Evolutionary conservation across 92 coral and sea anemone genomes (phyloP).

Genomic region (Nematostella vectensis): DNA sequence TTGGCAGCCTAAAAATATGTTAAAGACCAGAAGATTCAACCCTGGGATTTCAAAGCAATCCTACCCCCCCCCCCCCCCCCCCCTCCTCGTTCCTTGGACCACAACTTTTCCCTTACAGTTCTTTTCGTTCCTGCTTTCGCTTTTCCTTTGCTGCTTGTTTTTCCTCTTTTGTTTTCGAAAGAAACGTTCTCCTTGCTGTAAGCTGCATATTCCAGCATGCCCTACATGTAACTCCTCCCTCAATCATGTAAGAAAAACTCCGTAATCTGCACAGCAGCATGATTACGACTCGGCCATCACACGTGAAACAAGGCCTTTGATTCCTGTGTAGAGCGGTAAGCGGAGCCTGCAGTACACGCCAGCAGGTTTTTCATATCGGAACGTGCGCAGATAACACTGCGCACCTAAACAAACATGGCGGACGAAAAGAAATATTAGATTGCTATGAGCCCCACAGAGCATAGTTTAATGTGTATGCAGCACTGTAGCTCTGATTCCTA

Average conservation of each 20-base stretch:
- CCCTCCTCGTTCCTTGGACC: too few species aligned
- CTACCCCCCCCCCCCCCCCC: too few species aligned
- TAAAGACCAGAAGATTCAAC: too few species aligned
- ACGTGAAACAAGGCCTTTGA: too few species aligned
- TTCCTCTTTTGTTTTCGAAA: conserved; percentile 6
- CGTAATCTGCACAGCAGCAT: too few species aligned
- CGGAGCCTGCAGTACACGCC: conserved; percentile 1
- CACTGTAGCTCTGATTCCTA: conserved; percentile 50
- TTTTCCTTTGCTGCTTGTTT: conserved; percentile 5
- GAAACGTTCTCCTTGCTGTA: conserved; percentile 14
- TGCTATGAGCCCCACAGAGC: background rate
- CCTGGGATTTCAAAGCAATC: too few species aligned
- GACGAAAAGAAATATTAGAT: background rate
- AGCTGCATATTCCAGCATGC: conserved; percentile 16
- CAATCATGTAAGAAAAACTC: too few species aligned
- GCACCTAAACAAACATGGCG: conserved; percentile 28
- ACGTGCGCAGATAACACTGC: background rate
- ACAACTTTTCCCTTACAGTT: too few species aligned
- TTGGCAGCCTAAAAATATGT: too few species aligned
- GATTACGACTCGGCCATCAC: too few species aligned
- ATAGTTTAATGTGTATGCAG: conserved; percentile 62
- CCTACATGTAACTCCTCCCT: conserved; percentile 8
- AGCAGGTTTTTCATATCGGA: background rate
- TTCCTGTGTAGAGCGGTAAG: too few species aligned
- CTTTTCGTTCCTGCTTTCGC: conserved; percentile 48